phyloP scores from a whole-genome alignment of 2,113 vertebrate species.

The Oreochromis spilurus region DNA sequence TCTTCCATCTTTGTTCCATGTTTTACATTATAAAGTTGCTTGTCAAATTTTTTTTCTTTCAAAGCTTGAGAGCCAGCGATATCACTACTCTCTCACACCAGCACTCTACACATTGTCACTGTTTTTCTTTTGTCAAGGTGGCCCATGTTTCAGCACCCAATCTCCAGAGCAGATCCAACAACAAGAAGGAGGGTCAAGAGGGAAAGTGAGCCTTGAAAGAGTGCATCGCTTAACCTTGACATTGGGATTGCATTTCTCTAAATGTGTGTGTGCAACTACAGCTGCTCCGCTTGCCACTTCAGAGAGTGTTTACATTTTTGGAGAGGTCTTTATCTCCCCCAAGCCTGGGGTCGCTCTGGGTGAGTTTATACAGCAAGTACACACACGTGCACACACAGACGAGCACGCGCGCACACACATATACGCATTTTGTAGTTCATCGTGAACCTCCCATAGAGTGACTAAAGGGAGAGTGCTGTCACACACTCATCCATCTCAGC shows the following conservation, averaged over 20 bases:
- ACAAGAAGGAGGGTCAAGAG: slow-evolving; percentile 64
- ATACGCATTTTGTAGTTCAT: neutral
- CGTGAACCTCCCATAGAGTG: slow-evolving; percentile 46
- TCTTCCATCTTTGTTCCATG: neutral
- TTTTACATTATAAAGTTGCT: neutral
- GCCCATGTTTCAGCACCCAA: slow-evolving; percentile 34
- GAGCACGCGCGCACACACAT: slow-evolving; percentile 28
- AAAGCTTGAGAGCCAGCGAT: neutral
- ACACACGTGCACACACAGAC: slow-evolving; percentile 37
- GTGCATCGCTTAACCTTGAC: slow-evolving; percentile 77
- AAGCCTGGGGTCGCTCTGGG: slow-evolving; percentile 68
- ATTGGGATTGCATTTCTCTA: slow-evolving; percentile 63
- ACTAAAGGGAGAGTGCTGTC: slow-evolving; percentile 70
- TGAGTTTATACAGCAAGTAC: slow-evolving; percentile 71
- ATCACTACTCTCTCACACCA: neutral
- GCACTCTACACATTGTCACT: neutral
- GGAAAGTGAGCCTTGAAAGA: slow-evolving; percentile 73
- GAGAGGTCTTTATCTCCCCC: slow-evolving; percentile 76
- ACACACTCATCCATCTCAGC: slow-evolving; percentile 70
- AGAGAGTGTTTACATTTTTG: slow-evolving; percentile 79
- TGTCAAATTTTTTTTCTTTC: neutral
- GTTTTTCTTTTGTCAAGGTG: slow-evolving; percentile 15
- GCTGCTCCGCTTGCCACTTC: slow-evolving; percentile 73
- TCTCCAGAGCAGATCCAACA: slow-evolving; percentile 26
- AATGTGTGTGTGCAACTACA: slow-evolving; percentile 66